Percentiles rank a stretch among this genome's conserved stretches.
Evolutionary conservation across 2,888 invertebrate genomes (phyloP).

Genomic region (Ligdia adustata): DNA sequence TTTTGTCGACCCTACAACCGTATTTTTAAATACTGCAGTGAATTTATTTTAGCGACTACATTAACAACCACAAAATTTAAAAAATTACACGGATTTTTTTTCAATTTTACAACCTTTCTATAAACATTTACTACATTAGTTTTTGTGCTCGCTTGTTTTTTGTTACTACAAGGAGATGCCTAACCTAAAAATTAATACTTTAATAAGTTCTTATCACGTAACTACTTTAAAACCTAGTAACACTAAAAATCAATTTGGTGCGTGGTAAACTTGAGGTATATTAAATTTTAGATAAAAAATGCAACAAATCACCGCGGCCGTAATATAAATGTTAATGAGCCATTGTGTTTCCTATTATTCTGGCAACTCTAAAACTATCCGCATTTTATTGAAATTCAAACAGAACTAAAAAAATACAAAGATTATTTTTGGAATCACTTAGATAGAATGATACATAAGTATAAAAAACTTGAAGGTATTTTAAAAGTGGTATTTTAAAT

Average conservation of each 20-base stretch:
- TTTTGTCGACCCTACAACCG: constrained; percentile 20
- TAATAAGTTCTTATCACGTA: constrained; percentile 50
- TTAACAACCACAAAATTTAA: constrained; percentile 5
- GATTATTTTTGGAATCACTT: too few relatives aligned
- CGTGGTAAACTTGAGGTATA: constrained; percentile 83
- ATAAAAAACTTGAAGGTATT: too few relatives aligned
- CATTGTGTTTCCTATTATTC: too few relatives aligned
- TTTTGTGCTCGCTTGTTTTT: constrained; percentile 32
- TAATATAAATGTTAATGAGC: constrained; percentile 39
- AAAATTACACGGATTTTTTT: constrained; percentile 9
- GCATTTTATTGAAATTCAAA: too few relatives aligned
- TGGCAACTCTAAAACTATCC: background rate
- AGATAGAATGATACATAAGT: too few relatives aligned
- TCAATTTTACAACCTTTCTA: background rate
- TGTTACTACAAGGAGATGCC: constrained; percentile 42
- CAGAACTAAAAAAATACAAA: too few relatives aligned
- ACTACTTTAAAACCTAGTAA: constrained; percentile 57
- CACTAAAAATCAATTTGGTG: constrained; percentile 76
- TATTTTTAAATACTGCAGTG: constrained; percentile 27
- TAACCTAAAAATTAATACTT: constrained; percentile 66
- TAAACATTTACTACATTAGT: constrained; percentile 32
- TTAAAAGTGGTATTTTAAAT: too few relatives aligned
- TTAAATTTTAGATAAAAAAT: constrained; percentile 51
- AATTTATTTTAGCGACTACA: constrained; percentile 23
- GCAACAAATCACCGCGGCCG: constrained; percentile 29